Evolutionary conservation across 1,140 invertebrate species (phyloP), one percentile per base, ranked within the genome.

Genomic region (Dryas iulia): DNA sequence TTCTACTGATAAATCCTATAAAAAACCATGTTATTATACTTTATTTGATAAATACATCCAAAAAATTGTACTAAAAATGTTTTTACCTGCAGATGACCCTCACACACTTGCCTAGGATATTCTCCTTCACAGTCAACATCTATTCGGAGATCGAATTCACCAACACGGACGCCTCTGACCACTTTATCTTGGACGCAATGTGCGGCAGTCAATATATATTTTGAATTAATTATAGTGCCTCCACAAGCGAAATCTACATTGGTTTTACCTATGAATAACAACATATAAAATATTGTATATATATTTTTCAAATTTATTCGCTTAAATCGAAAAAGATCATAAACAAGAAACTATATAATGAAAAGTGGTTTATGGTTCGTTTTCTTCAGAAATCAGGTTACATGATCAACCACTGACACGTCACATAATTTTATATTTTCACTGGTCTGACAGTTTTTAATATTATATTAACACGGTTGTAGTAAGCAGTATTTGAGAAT

Each of bases 181-280:
- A 35, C 52, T 3, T 59, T 26, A 2, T 28, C 8, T 0, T 61
- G 1, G 1, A 73, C 66, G 30, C 76, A 78, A 21, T 75, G 73
- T 3, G 62, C 76, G 6, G 72, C 73, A 1, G 76, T 78, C 10
- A 78, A 30, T 6, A 78, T 66, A 57, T 75, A 76, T 56, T 58
- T 57, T 0, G 66, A 62, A 4, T 69, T 72, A 8, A 78, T 78
- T 8, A 78, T 63, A 24, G 53, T 71, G 8, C 77, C 76, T 31
- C 54, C 66, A 31, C 76, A 78, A 4, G 21, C 10, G 47, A 78
- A 68, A 0, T 63, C 11, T 31, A 31, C 30, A 0, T 31, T 23
- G n/a, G n/a, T n/a, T 14, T n/a, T 56, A 18, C 24, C 63, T 65
- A 56, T 31, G 6, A 28, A 28, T n/a, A n/a, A 28, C 6, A 28